Conservation (phyloP, 2,113 vertebrate genomes). For the Merops nubicus region DNA sequence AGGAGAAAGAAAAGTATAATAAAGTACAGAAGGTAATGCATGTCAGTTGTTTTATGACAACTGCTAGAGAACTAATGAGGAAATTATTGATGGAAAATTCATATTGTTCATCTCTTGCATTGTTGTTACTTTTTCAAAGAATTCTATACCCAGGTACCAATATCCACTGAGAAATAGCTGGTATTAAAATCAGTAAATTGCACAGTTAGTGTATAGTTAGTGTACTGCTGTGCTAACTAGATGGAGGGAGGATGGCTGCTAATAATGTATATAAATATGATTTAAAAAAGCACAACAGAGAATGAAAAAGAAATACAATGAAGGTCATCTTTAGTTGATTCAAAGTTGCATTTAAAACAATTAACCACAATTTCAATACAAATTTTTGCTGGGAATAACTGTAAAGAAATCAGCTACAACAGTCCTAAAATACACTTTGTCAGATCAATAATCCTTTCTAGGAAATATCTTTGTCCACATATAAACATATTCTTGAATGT, state of each 20-base stretch:
- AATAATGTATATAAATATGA: neutral
- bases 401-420: neutral
- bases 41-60: neutral
- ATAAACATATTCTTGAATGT: neutral
- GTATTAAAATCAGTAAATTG: constrained; percentile 22
- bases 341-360: neutral
- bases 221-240: neutral
- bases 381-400: neutral
- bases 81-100: neutral
- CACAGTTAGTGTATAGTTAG: neutral
- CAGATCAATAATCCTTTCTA: neutral
- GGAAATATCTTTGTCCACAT: neutral
- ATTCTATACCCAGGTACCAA: neutral
- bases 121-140: constrained; percentile 11
- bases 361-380: neutral
- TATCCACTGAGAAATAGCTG: neutral
- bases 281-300: neutral
- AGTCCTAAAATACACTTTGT: neutral
- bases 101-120: neutral
- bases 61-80: neutral
- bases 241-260: neutral
- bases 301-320: neutral
- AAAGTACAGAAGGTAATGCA: neutral
- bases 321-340: neutral
- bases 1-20: neutral